Percentiles rank a stretch among this genome's conserved stretches.
phyloP scores from a whole-genome alignment of 2,797 vertebrate genomes.

The Molossus molossus region DNA sequence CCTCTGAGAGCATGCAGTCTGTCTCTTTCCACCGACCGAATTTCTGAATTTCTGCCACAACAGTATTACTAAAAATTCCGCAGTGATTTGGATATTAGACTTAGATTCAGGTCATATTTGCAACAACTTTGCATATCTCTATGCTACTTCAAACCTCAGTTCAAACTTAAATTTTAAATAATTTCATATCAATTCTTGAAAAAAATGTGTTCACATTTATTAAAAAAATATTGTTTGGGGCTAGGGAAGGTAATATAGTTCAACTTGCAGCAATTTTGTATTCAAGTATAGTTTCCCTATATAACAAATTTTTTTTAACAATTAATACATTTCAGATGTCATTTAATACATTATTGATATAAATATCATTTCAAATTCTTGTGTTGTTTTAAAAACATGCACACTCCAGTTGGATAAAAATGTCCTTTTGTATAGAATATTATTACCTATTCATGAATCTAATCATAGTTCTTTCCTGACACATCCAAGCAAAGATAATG shows the following conservation, averaged over 20 bases:
- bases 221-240: slow-evolving; percentile 18
- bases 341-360: slow-evolving; percentile 62
- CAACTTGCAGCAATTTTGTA: background rate
- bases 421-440: slow-evolving; percentile 8
- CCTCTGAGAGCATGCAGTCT: too few species aligned
- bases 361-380: slow-evolving; percentile 54
- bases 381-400: slow-evolving; percentile 45
- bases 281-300: background rate
- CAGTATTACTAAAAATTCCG: background rate
- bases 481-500: slow-evolving; percentile 58
- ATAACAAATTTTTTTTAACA: background rate
- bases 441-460: slow-evolving; percentile 65
- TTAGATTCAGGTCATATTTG: background rate
- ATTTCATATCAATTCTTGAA: slow-evolving; percentile 9
- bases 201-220: background rate
- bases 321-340: slow-evolving; percentile 37
- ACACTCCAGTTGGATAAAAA: slow-evolving; percentile 62
- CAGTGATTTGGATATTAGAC: background rate
- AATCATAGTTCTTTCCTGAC: slow-evolving; percentile 61
- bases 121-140: background rate
- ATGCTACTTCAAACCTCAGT: background rate
- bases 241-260: background rate
- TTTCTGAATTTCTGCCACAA: too few species aligned
- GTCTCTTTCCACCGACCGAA: too few species aligned
- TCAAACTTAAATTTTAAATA: slow-evolving; percentile 54